These are phyloP conservation scores for Embidobia sp. DNA, from an alignment of 2,888 invertebrate species.

Conservation along the genomic window DNA sequence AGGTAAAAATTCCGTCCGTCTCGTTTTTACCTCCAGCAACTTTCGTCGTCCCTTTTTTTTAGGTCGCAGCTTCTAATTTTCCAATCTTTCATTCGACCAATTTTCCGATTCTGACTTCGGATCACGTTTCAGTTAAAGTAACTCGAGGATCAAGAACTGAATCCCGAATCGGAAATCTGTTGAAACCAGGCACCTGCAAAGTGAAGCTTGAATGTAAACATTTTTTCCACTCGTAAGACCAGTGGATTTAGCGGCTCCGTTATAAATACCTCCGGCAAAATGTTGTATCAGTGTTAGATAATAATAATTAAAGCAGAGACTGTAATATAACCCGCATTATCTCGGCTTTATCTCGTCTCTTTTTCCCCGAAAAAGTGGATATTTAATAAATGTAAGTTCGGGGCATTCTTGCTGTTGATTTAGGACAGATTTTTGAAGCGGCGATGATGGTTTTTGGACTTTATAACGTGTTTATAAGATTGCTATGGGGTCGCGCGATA, in stretches of 20 bases:
- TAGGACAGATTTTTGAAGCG: conserved; percentile 31
- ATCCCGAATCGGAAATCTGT: too few species aligned
- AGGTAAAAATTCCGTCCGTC: too few species aligned
- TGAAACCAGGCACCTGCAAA: too few species aligned
- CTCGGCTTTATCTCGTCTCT: conserved; percentile 30
- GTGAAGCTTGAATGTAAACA: too few species aligned
- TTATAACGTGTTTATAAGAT: conserved; percentile 40
- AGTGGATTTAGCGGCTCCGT: too few species aligned
- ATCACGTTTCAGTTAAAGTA: too few species aligned
- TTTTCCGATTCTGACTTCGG: too few species aligned
- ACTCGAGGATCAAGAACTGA: too few species aligned
- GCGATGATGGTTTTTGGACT: conserved; percentile 42
- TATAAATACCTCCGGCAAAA: conserved; percentile 9
- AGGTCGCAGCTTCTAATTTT: too few species aligned
- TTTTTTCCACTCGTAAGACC: neutral
- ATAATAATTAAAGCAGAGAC: conserved; percentile 29
- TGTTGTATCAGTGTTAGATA: conserved; percentile 29
- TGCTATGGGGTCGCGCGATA: conserved; percentile 36
- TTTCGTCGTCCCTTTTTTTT: too few species aligned
- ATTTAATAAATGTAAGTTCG: conserved; percentile 31
- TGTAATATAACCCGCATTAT: conserved; percentile 26
- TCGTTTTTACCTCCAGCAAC: too few species aligned
- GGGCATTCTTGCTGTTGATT: conserved; percentile 45
- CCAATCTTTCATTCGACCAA: too few species aligned
- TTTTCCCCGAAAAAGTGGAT: conserved; percentile 29